These are phyloP conservation scores for Platysteira castanea DNA, from an alignment of 2,113 vertebrate species.

Conservation along the genomic window DNA sequence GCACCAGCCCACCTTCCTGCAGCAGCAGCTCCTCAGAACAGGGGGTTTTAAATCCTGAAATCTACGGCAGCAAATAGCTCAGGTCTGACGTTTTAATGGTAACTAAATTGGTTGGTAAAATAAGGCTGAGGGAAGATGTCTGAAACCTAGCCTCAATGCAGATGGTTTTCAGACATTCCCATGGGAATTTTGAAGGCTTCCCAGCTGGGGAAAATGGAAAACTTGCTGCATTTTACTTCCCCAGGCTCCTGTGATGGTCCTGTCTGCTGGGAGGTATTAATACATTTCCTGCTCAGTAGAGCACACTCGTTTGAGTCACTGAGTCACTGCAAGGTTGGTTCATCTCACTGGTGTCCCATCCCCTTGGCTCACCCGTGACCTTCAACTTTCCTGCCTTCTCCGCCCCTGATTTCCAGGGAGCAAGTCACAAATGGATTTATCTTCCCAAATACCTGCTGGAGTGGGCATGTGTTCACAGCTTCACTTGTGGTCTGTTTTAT, in stretches of 20 bases:
- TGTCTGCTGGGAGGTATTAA: not conserved
- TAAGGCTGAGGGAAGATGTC: not conserved
- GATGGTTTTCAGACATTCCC: slow-evolving; percentile 9
- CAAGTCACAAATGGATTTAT: not conserved
- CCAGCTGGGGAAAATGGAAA: not conserved
- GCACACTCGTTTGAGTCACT: not conserved
- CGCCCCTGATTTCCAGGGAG: not conserved
- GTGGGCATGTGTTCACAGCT: not conserved
- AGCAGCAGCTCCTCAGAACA: not conserved
- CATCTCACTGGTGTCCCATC: not conserved
- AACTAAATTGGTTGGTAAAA: not conserved
- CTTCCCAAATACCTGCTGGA: not conserved
- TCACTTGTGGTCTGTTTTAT: not conserved
- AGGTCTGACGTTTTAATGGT: not conserved
- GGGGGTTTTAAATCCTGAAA: not conserved
- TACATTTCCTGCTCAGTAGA: not conserved
- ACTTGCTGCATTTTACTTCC: not conserved
- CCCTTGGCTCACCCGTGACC: not conserved
- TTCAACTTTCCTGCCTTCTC: not conserved
- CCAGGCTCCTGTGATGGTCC: not conserved
- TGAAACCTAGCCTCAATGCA: not conserved
- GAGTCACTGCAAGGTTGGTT: not conserved
- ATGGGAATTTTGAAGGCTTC: not conserved
- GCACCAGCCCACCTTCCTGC: not conserved
- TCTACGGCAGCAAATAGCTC: not conserved